Conservation (phyloP, 2,113 vertebrate genomes). For the Laticauda colubrina region DNA sequence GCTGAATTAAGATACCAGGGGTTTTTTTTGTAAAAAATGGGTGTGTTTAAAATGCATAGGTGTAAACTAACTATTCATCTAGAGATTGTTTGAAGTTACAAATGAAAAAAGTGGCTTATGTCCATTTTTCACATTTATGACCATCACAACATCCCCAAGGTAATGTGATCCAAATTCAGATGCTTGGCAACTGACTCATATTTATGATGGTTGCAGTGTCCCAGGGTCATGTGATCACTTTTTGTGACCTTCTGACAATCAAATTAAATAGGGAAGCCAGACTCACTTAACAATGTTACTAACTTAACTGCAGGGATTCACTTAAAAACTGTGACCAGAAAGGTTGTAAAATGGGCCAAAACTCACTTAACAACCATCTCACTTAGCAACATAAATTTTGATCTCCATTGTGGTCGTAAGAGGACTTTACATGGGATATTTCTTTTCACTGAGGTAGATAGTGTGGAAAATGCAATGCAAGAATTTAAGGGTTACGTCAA, state of each 20-base stretch:
- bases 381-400: background rate
- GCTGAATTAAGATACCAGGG: background rate
- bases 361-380: background rate
- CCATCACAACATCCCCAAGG: background rate
- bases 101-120: background rate
- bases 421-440: background rate
- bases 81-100: background rate
- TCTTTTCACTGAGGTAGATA: background rate
- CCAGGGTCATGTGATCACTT: background rate
- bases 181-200: background rate
- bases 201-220: background rate
- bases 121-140: no score
- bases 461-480: background rate
- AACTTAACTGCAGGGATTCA: background rate
- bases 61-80: background rate
- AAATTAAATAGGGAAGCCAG: background rate
- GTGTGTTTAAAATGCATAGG: background rate
- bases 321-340: accelerated
- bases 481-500: background rate
- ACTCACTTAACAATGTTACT: background rate
- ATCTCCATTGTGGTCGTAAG: background rate
- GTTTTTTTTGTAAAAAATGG: background rate
- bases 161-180: background rate
- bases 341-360: background rate
- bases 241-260: background rate